Conservation (phyloP, 2,797 vertebrate genomes). For the Glossophaga mutica region DNA sequence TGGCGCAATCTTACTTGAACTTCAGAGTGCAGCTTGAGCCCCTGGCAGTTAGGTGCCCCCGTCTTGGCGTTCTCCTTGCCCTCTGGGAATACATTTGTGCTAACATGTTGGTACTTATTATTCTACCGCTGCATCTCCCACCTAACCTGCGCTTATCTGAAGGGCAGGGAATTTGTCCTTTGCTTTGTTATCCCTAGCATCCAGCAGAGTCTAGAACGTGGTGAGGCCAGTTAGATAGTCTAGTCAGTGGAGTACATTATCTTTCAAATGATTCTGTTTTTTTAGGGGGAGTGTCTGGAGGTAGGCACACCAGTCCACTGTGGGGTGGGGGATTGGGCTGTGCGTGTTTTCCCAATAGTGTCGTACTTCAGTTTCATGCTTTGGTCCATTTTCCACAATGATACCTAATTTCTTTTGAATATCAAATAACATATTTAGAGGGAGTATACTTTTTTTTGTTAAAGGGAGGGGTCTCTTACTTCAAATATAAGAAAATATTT, state of each 20-base stretch:
- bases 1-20: neutral
- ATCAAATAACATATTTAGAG: neutral
- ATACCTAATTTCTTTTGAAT: neutral
- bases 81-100: neutral
- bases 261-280: neutral
- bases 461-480: neutral
- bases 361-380: neutral
- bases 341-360: neutral
- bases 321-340: neutral
- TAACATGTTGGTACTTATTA: neutral
- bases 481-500: conserved; percentile 10
- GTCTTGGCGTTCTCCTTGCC: neutral
- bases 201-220: neutral
- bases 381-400: neutral
- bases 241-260: neutral
- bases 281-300: neutral
- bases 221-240: neutral
- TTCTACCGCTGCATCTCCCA: neutral
- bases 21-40: neutral
- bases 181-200: neutral
- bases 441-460: neutral
- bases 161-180: neutral
- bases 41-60: neutral
- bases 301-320: neutral
- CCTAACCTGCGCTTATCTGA: neutral